Evolutionary conservation across 2,888 invertebrate genomes (phyloP).

Genomic region (Muschampia plurimacula): DNA sequence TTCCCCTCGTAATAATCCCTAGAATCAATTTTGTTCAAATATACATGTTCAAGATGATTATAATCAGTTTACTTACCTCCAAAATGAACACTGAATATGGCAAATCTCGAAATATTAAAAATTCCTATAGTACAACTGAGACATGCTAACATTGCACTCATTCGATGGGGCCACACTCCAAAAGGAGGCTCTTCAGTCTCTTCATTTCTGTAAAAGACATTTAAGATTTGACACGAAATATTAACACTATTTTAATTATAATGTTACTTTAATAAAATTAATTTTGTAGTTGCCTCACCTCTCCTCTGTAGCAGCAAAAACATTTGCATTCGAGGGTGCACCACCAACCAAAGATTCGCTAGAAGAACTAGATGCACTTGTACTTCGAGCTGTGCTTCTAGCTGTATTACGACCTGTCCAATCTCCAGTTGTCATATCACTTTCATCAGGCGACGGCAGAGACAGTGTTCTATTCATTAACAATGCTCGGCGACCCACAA

Average conservation of each 20-base stretch:
- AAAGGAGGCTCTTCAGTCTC: conserved; percentile 77
- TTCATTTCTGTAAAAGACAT: conserved; percentile 64
- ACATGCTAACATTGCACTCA: conserved; percentile 93
- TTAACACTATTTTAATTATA: neutral
- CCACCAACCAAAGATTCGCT: conserved; percentile 70
- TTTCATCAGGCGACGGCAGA: conserved; percentile 76
- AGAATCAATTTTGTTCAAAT: too few species aligned
- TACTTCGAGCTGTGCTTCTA: conserved; percentile 69
- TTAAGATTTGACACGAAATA: conserved; percentile 17
- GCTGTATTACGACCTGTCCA: conserved; percentile 74
- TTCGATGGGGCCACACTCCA: conserved; percentile 80
- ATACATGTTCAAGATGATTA: too few species aligned
- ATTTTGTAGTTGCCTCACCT: conserved; percentile 57
- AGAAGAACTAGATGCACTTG: conserved; percentile 74
- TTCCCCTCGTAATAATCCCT: too few species aligned
- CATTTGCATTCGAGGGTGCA: conserved; percentile 57
- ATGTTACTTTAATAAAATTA: neutral
- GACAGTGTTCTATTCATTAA: conserved; percentile 77
- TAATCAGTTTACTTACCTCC: conserved; percentile 86
- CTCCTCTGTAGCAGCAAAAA: conserved; percentile 66
- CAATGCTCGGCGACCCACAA: conserved; percentile 74
- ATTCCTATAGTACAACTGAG: conserved; percentile 94
- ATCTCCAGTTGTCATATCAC: conserved; percentile 69
- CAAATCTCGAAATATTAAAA: conserved; percentile 95
- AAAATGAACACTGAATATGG: conserved; percentile 94